Base-by-base conservation (phyloP, 2,113 vertebrate species). In the Accipiter cooperii region DNA sequence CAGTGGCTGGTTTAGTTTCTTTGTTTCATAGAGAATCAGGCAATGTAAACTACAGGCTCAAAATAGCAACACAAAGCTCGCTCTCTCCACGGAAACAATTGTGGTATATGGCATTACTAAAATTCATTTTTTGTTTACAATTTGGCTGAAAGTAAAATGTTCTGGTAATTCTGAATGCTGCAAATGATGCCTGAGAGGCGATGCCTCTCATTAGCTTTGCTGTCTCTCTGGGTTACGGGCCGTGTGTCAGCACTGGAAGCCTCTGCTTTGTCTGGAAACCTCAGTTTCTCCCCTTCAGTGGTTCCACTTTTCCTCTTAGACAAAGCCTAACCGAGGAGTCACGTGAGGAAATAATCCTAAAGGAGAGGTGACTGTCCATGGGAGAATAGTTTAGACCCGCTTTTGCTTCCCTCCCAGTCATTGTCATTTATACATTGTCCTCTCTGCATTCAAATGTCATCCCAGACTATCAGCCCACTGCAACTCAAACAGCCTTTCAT, bases 361-460 rank as follows among this genome's bases (percentile, higher is more conserved):
- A 97, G 90, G 87, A 97, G 85, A 96, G 81, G 69, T 85, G 95
- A 96, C 86, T 89, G 79, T 97, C 55, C 69, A 61, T 89, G 77
- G 90, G 94, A 97, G 93, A 97, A 96, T 36, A 77, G 85, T 81
- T 97, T 90, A 73, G 69, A 96, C 81, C 60, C 46, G 84, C 89
- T 94, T 97, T 94, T 94, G 79, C 95, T 93, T 97, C 80, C 68
- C 77, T 94, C 96, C 87, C 90, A 60, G 63, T 94, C 94, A 96
- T 68, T 98, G 97, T 98, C 97, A 98, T 97, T 95, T 95, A 91
- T 64, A 97, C 92, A 98, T 92, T 98, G 98, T 98, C 96, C 97
- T 95, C 69, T 34, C 84, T 17, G 80, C 95, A 98, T 98, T 98
- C 98, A 97, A 96, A 98, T 98, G 98, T 98, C 98, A 98, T 90